phyloP scores from a whole-genome alignment of 2,888 invertebrate genomes.

The Saturnia pavonia region DNA sequence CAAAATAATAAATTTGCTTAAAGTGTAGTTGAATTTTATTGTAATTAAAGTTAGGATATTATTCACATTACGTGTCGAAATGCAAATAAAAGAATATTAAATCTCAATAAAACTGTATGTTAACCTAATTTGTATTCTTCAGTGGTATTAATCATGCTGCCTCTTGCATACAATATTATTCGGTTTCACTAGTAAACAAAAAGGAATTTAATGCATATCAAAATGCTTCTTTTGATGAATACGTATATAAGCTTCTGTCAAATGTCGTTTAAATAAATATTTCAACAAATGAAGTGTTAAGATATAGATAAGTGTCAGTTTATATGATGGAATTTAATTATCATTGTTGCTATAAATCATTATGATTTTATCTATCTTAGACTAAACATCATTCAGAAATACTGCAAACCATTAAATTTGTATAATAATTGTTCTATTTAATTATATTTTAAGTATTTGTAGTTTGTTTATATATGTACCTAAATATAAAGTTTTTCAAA shows the following conservation, averaged over 20 bases:
- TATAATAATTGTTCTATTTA: no score
- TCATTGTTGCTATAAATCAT: conserved; percentile 1
- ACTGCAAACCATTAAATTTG: not conserved
- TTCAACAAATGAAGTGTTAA: not conserved
- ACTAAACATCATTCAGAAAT: not conserved
- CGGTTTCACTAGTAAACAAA: not conserved
- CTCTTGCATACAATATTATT: not conserved
- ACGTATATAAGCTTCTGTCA: not conserved
- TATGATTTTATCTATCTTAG: not conserved
- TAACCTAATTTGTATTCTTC: not conserved
- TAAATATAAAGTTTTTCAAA: no score
- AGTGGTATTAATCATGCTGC: not conserved
- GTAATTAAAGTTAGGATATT: no score
- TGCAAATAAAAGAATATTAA: not conserved
- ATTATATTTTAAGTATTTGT: no score
- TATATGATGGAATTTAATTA: not conserved
- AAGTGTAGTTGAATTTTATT: no score
- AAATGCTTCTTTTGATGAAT: not conserved
- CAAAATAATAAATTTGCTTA: no score
- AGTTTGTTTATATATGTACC: no score
- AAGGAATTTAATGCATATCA: not conserved
- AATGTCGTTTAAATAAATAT: not conserved
- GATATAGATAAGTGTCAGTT: not conserved
- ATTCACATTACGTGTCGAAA: no score
- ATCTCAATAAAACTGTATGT: not conserved